These are phyloP conservation scores for Lepidochitona cinerea DNA, from an alignment of 2,888 invertebrate genomes.

Conservation along the genomic window DNA sequence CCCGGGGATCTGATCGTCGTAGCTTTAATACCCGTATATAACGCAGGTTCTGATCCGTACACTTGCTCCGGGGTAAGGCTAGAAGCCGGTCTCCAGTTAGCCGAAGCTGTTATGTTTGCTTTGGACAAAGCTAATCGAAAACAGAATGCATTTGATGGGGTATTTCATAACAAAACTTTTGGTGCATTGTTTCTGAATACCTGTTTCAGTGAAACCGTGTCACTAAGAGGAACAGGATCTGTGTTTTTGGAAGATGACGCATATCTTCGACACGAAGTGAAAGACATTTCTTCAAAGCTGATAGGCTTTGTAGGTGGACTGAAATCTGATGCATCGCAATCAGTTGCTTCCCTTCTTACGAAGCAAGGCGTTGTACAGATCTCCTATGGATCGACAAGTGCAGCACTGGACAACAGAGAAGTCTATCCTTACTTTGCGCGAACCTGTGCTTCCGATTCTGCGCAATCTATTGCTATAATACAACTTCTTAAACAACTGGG, in stretches of 20 bases:
- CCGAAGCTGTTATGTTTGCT: slow-evolving; percentile 1
- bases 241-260: not conserved
- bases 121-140: not conserved
- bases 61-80: not conserved
- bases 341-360: not conserved
- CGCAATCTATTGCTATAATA: not conserved
- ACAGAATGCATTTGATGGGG: not conserved
- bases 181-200: not conserved
- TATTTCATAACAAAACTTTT: not conserved
- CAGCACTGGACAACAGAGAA: not conserved
- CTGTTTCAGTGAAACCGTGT: not conserved
- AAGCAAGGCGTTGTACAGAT: not conserved
- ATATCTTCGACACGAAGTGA: not conserved
- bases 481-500: not conserved
- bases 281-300: not conserved
- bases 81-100: not conserved
- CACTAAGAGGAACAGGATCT: not conserved
- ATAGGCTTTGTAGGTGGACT: not conserved
- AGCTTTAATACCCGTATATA: not conserved
- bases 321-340: not conserved
- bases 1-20: slow-evolving; percentile 1
- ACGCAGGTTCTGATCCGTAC: not conserved
- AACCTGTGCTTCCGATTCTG: not conserved
- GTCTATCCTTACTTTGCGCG: not conserved
- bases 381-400: not conserved